These are phyloP conservation scores for Daphoenositta chrysoptera DNA, from an alignment of 2,113 vertebrate genomes.

Conservation along the genomic window DNA sequence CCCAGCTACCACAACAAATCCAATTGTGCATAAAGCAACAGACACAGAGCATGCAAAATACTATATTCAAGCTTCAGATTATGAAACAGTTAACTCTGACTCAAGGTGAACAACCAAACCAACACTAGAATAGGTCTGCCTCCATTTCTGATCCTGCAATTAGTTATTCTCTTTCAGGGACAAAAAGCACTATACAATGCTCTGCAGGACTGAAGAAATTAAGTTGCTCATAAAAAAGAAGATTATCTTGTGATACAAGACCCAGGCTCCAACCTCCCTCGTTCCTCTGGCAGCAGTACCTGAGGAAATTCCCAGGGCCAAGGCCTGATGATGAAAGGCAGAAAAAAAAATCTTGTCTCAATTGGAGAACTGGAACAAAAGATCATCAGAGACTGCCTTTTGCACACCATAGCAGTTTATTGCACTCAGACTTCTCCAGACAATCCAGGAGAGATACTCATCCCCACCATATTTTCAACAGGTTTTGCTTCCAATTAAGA, in stretches of 20 bases:
- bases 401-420: background rate
- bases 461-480: background rate
- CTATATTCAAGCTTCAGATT: background rate
- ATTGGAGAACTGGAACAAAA: background rate
- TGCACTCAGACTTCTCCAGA: background rate
- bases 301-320: background rate
- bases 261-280: background rate
- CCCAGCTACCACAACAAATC: background rate
- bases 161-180: background rate
- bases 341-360: background rate
- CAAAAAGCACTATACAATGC: background rate
- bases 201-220: background rate
- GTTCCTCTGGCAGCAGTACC: background rate
- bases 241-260: background rate
- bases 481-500: background rate
- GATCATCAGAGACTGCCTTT: background rate
- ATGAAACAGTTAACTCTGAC: background rate
- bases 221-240: background rate
- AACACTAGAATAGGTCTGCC: background rate
- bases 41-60: background rate
- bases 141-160: background rate
- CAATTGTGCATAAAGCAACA: background rate
- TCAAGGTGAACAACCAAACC: background rate
- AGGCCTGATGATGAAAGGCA: background rate
- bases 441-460: background rate